Evolutionary conservation across 2,797 vertebrate species (phyloP), one percentile per base, ranked within the genome.

Genomic region (Dermochelys coriacea): DNA sequence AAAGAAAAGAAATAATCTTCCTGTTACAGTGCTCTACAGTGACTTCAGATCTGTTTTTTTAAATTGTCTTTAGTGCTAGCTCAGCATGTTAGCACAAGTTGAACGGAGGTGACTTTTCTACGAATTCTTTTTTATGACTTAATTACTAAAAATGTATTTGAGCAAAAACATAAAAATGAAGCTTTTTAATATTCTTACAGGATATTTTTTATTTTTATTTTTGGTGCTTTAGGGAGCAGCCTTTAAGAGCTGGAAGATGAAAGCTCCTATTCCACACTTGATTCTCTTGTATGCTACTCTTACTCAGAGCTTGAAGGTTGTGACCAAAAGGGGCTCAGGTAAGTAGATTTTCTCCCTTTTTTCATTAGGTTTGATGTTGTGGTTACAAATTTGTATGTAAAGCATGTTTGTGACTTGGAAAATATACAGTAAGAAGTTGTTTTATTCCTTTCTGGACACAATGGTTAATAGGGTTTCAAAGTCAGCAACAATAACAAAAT

Each of bases 281-380:
- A 98, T 99, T 98, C 98, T 99, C 96, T 98, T 99, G 98, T 99
- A 99, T 95, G 98, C 98, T 93, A 98, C 98, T 89, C 97, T 99
- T 95, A 98, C 99, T 98, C 99, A 99, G 98, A 99, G 99, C 98
- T 98, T 99, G 98, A 99, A 99, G 98, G 99, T 99, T 97, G 99
- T 99, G 97, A 99, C 99, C 91, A 99, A 99, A 98, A 99, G 99
- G 98, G 99, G 99, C 97, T 99, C 99, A 98, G 99, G 99, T 99
- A 99, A 98, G 99, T 97, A 88, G 78, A 75, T 64, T 27, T 89
- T 92, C 57, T 59, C 12, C 34, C 29, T 34, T n/a, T 80, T 45
- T 23, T 21, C 45, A 21, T 77, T 61, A 94, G 23, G 10, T 47
- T 59, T 51, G 21, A 10, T 10, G 68, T 68, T 91, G 2, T 74